Conservation (phyloP, 2,113 vertebrate species). For the Piaya cayana region DNA sequence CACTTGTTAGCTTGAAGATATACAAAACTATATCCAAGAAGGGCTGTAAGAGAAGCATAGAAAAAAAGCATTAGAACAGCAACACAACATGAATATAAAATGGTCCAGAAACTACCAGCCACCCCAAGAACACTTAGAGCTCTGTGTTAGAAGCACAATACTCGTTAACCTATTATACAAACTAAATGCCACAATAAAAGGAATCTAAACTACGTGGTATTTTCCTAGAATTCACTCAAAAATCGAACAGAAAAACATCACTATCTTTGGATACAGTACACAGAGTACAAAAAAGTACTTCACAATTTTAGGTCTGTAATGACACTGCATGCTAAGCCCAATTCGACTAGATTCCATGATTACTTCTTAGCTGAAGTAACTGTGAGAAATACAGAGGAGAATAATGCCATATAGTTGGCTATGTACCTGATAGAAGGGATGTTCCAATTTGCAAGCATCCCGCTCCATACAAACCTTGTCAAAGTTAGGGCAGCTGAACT, state of each 20-base stretch:
- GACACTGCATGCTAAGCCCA: not conserved
- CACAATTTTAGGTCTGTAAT: not conserved
- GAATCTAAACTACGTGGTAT: not conserved
- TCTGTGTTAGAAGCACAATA: not conserved
- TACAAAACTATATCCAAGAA: conserved; percentile 95
- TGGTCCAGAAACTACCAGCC: not conserved
- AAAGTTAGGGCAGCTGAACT: not conserved
- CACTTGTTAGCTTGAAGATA: conserved; percentile 95
- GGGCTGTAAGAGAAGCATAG: conserved; percentile 78
- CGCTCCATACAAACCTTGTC: not conserved
- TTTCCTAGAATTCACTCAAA: not conserved
- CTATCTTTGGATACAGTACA: not conserved
- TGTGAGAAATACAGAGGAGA: not conserved
- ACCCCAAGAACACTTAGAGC: not conserved
- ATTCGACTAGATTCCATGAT: not conserved
- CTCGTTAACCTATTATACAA: not conserved
- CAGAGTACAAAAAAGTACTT: not conserved
- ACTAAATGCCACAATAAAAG: not conserved
- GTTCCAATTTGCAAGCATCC: not conserved
- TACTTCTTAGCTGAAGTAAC: not conserved
- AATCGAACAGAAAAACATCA: not conserved
- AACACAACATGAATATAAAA: not conserved
- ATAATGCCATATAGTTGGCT: not conserved
- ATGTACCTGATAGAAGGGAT: not conserved
- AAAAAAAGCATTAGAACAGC: conserved; percentile 5